Percentiles rank a stretch among this genome's conserved stretches.
Conservation (phyloP, 1,140 invertebrate genomes). For the Tribolium madens region DNA sequence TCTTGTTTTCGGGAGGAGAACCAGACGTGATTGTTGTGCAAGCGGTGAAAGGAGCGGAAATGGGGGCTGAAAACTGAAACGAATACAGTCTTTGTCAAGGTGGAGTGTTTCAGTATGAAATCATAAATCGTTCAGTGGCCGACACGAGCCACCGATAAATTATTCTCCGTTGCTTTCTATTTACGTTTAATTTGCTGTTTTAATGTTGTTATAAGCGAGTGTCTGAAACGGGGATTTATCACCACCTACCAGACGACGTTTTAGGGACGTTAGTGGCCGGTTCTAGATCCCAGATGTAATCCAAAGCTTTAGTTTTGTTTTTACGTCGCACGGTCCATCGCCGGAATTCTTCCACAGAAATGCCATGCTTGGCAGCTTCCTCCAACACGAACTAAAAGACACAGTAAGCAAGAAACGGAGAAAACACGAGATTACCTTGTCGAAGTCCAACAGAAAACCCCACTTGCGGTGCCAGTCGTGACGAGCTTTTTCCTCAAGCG, state of each 20-base stretch:
- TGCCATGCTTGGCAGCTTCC: constrained; percentile 28
- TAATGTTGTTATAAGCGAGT: constrained; percentile 51
- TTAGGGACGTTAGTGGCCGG: constrained; percentile 30
- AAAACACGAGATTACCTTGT: constrained; percentile 43
- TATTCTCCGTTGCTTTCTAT: constrained; percentile 50
- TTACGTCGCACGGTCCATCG: constrained; percentile 14
- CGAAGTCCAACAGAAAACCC: constrained; percentile 50
- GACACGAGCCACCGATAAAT: constrained; percentile 50
- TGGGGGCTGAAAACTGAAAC: background rate
- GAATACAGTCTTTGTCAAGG: constrained; percentile 15
- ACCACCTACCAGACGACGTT: constrained; percentile 50
- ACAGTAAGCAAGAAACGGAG: background rate
- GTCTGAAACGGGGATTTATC: constrained; percentile 34
- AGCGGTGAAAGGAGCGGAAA: background rate
- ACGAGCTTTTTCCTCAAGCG: constrained; percentile 49
- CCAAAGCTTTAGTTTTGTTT: constrained; percentile 29
- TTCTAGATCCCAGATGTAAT: constrained; percentile 15
- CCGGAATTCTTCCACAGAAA: constrained; percentile 44
- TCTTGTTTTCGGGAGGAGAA: constrained; percentile 1
- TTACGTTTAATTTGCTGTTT: constrained; percentile 47
- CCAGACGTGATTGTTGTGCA: background rate
- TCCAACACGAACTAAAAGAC: constrained; percentile 43
- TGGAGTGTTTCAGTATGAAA: constrained; percentile 39
- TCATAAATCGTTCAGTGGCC: constrained; percentile 51
- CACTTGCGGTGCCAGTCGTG: constrained; percentile 53